These are phyloP conservation scores for Chrysolina americana DNA, from an alignment of 2,888 invertebrate species.

Conservation along the genomic window DNA sequence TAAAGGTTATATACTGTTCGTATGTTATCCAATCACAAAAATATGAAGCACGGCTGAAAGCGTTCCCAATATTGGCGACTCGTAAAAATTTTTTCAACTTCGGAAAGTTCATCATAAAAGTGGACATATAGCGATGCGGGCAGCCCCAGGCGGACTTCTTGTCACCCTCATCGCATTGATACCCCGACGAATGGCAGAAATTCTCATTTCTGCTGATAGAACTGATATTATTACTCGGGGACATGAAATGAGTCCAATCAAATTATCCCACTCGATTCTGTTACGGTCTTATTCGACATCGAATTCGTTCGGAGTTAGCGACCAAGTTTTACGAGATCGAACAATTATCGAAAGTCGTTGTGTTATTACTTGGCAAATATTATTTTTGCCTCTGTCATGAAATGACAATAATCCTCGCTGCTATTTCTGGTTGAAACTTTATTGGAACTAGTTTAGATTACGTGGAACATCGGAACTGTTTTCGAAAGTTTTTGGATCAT, in stretches of 20 bases:
- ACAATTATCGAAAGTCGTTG: constrained; percentile 28
- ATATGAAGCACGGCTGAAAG: constrained; percentile 1
- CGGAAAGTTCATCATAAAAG: constrained; percentile 21
- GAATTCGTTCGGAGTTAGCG: constrained; percentile 46
- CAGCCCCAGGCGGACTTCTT: constrained; percentile 5
- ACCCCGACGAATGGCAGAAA: constrained; percentile 21
- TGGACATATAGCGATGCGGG: constrained; percentile 8
- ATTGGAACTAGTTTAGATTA: too few species aligned
- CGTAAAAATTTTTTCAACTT: constrained; percentile 6
- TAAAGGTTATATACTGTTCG: not conserved
- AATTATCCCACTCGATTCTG: constrained; percentile 50
- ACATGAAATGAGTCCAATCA: constrained; percentile 53
- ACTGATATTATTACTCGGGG: constrained; percentile 51
- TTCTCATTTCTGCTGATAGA: constrained; percentile 48
- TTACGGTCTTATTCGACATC: constrained; percentile 44
- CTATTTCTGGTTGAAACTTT: too few species aligned
- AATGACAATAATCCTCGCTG: too few species aligned
- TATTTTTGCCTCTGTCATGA: not conserved
- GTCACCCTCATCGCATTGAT: constrained; percentile 17
- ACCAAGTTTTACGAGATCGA: constrained; percentile 42
- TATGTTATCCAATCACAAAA: not conserved
- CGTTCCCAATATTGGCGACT: not conserved
- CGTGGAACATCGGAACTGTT: too few species aligned
- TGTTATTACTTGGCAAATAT: not conserved
- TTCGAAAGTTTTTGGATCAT: too few species aligned